These are phyloP conservation scores for Clanis bilineata DNA, from an alignment of 2,888 invertebrate species.

Conservation along the genomic window DNA sequence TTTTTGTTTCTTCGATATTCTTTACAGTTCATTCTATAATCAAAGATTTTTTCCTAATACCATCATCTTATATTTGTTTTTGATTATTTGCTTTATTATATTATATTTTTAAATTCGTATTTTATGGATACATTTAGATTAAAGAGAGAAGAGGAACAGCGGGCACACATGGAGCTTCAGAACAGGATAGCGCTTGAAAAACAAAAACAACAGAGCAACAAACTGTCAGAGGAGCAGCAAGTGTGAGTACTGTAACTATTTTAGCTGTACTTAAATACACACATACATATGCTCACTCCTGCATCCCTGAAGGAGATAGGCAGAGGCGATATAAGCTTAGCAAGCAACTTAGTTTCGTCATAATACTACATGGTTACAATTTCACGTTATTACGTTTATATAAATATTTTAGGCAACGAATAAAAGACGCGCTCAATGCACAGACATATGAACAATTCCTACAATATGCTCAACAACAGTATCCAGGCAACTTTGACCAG, in stretches of 20 bases:
- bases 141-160: slow-evolving; percentile 82
- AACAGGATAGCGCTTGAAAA: slow-evolving; percentile 84
- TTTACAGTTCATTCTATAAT: too few relatives aligned
- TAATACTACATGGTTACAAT: too few relatives aligned
- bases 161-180: slow-evolving; percentile 81
- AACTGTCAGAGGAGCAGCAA: slow-evolving; percentile 84
- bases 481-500: slow-evolving; percentile 91
- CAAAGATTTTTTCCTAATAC: too few relatives aligned
- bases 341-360: too few relatives aligned
- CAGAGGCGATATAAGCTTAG: too few relatives aligned
- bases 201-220: slow-evolving; percentile 84
- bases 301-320: too few relatives aligned
- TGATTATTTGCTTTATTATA: too few relatives aligned
- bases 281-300: too few relatives aligned
- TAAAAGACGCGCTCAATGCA: slow-evolving; percentile 97
- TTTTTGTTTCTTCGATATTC: too few relatives aligned
- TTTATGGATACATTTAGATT: slow-evolving; percentile 36
- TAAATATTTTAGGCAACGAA: slow-evolving; percentile 84
- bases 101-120: not conserved
- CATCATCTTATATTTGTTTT: too few relatives aligned
- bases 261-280: not conserved
- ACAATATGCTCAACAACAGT: slow-evolving; percentile 97
- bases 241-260: slow-evolving; percentile 57
- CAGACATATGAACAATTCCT: slow-evolving; percentile 94
- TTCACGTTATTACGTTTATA: too few relatives aligned